Percentiles rank a stretch among this genome's conserved stretches.
Evolutionary conservation across 53 echinoderm and acorn worm species (phyloP).

Genomic region (Zoroaster sp.): DNA sequence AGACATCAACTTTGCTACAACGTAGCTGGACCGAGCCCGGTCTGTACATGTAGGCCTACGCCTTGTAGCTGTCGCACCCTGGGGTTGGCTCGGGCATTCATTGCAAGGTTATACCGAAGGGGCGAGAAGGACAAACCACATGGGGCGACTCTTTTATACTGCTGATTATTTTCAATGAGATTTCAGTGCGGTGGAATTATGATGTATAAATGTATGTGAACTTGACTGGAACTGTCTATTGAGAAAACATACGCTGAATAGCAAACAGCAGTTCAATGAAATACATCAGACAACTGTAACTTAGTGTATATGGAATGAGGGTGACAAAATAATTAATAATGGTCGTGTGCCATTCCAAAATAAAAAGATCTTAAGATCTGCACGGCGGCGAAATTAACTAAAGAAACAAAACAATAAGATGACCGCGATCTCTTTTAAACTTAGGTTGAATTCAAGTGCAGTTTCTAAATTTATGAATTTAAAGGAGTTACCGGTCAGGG

Average conservation of each 20-base stretch:
- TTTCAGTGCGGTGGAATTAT: not conserved
- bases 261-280: no score
- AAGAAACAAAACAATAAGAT: no score
- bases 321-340: no score
- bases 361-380: no score
- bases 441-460: no score
- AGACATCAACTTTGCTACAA: not conserved
- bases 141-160: not conserved
- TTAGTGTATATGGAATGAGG: no score
- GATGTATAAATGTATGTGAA: not conserved
- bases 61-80: not conserved
- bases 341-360: no score
- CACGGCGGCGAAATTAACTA: no score
- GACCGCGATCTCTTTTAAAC: no score
- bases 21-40: not conserved
- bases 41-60: not conserved
- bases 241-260: not conserved
- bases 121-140: constrained; percentile 6
- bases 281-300: no score
- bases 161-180: not conserved
- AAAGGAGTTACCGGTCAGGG: no score
- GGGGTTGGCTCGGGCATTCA: not conserved
- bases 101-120: not conserved
- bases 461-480: no score
- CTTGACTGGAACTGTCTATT: not conserved